Base-by-base conservation (phyloP, 2,888 invertebrate genomes). In the Balanococcus diminutus region DNA sequence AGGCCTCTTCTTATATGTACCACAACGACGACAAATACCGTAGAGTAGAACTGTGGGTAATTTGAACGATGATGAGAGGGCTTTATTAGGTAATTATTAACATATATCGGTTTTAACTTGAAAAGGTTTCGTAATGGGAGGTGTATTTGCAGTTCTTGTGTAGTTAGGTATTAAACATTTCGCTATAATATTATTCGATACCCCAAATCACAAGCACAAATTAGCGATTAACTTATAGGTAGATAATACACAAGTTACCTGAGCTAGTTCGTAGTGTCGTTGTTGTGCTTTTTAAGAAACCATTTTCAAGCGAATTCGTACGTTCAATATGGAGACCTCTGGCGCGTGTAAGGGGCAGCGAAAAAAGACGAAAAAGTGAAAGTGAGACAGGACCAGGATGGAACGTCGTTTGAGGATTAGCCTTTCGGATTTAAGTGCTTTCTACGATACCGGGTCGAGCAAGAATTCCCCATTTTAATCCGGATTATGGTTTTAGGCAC, bases 401-500 rank as follows among this genome's bases (percentile, higher is more conserved):
- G 32, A 79, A 79, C 75, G 75, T 79, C 75, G 75, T 79, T 79
- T 36, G 75, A 79, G 75, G 75, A 79, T 79, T 79, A 79, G 75
- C 75, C 75, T 32, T 36, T 36, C 75, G 75, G 75, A 79, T 79
- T 79, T 79, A 79, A 79, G 75, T 79, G 75, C 75, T 79, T 79
- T 79, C 75, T 79, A 79, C 32, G 75, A 36, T 36, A 36, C 75
- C 36, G 75, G 75, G 32, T 79, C 75, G 61, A 83, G 61, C 56
- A 83, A 83, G 83, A 83, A 83, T 25, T 51, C 56, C 79, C 42
- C 39, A 84, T 85, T 85, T 85, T 85, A 85, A 85, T 85, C 85
- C 85, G 85, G 85, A 85, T 85, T 85, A 85, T 46, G 85, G 85
- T 85, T 85, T 85, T 79, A 85, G 85, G 85, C 85, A 75, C 75